These are phyloP conservation scores for Staurois parvus DNA, from an alignment of 2,797 vertebrate genomes.

Conservation along the genomic window DNA sequence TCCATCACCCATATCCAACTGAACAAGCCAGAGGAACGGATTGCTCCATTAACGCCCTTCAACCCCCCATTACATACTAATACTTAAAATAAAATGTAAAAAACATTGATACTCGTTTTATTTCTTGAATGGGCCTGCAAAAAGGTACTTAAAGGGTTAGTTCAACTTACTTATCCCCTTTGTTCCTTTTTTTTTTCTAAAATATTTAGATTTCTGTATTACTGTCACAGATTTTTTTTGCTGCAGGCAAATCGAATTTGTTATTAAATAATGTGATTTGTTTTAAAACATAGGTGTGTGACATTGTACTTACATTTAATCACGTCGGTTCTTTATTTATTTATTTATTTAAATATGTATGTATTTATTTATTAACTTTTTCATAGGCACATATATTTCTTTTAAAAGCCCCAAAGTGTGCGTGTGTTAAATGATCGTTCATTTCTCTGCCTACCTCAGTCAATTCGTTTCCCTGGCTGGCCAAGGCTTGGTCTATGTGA, in stretches of 20 bases:
- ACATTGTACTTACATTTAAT: too few relatives aligned
- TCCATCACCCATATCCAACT: slow-evolving; percentile 17
- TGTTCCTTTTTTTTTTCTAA: too few relatives aligned
- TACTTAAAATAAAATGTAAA: slow-evolving; percentile 2
- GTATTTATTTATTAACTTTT: too few relatives aligned
- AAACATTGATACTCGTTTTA: not conserved
- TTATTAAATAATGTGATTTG: too few relatives aligned
- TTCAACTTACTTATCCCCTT: too few relatives aligned
- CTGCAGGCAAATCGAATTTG: too few relatives aligned
- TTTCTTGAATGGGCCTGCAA: not conserved
- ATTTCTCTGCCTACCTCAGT: not conserved
- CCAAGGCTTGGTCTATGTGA: not conserved
- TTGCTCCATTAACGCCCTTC: not conserved
- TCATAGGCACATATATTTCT: not conserved
- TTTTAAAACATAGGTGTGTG: too few relatives aligned
- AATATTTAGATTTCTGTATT: too few relatives aligned
- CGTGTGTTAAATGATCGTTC: not conserved
- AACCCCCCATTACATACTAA: not conserved
- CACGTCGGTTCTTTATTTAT: too few relatives aligned
- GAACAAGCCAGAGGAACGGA: not conserved
- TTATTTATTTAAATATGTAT: too few relatives aligned
- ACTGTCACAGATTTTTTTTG: too few relatives aligned
- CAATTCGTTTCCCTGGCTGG: slow-evolving; percentile 25
- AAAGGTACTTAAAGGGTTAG: not conserved
- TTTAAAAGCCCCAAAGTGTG: not conserved